Percentiles rank a stretch among this genome's conserved stretches.
phyloP scores from a whole-genome alignment of 2,113 vertebrate species.

The Erythrolamprus reginae region DNA sequence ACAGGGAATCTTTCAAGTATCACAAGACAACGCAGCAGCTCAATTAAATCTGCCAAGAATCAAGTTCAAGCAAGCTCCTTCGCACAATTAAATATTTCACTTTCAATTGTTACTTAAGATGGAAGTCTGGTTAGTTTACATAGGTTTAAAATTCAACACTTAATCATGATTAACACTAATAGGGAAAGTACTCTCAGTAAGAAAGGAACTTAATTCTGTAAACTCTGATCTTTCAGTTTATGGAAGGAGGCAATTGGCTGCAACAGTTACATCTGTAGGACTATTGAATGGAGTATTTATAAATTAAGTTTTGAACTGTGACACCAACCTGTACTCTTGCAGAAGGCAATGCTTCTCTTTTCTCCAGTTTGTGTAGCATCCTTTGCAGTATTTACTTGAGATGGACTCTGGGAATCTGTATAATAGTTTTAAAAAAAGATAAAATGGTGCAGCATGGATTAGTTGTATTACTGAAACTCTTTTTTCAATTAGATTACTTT shows the following conservation, averaged over 20 bases:
- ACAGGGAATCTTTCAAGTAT: not conserved
- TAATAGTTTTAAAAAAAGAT: not conserved
- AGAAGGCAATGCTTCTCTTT: conserved; percentile 51
- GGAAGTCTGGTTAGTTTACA: not conserved
- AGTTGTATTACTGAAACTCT: not conserved
- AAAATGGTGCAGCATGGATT: not conserved
- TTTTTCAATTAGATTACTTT: not conserved
- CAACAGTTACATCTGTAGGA: not conserved
- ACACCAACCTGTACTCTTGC: conserved; percentile 62
- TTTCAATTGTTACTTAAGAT: not conserved
- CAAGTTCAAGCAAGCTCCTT: not conserved
- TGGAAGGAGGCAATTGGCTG: not conserved
- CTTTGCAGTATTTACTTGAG: conserved; percentile 46
- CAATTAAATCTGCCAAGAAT: not conserved
- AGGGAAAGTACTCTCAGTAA: not conserved
- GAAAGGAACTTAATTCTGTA: not conserved
- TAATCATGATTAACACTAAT: not conserved
- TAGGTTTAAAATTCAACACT: not conserved
- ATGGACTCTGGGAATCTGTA: conserved; percentile 59
- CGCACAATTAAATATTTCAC: not conserved
- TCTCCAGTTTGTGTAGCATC: conserved; percentile 47
- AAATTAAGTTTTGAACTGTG: not conserved
- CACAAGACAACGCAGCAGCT: not conserved
- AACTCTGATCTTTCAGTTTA: not conserved
- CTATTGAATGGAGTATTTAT: not conserved